A percentile compares a stretch with the other conserved stretches of the same genome.
phyloP scores from a whole-genome alignment of 2,797 vertebrate species.

The Catostomus latipinnis region DNA sequence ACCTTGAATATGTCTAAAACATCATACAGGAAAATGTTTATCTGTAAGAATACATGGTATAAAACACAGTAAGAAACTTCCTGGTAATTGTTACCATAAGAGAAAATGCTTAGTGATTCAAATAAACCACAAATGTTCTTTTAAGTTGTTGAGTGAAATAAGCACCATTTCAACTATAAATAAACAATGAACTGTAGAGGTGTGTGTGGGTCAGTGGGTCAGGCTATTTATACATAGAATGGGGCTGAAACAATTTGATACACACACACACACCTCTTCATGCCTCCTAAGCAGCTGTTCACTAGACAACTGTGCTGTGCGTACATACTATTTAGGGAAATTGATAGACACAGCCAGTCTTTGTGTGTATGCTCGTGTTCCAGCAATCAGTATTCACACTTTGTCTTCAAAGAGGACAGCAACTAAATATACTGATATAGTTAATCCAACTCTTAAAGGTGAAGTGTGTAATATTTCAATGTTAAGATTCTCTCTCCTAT shows the following conservation, averaged over 20 bases:
- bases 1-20: too few relatives aligned
- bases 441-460: too few relatives aligned
- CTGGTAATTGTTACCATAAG: slow-evolving; percentile 2
- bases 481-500: too few relatives aligned
- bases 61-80: not conserved
- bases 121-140: slow-evolving; percentile 15
- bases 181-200: slow-evolving; percentile 29
- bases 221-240: slow-evolving; percentile 31
- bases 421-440: not conserved
- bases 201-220: slow-evolving; percentile 39
- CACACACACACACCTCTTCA: slow-evolving; percentile 18
- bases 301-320: slow-evolving; percentile 28
- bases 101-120: not conserved
- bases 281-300: slow-evolving; percentile 38
- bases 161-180: slow-evolving; percentile 21
- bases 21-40: not conserved
- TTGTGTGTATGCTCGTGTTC: not conserved
- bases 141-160: slow-evolving; percentile 11
- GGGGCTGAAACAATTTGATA: slow-evolving; percentile 25
- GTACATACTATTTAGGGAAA: not conserved
- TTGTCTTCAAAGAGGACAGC: not conserved
- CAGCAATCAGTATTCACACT: not conserved
- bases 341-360: not conserved
- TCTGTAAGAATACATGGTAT: not conserved
- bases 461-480: too few relatives aligned